phyloP scores from a whole-genome alignment of 2,113 vertebrate genomes.

The Cyanoliseus patagonus region DNA sequence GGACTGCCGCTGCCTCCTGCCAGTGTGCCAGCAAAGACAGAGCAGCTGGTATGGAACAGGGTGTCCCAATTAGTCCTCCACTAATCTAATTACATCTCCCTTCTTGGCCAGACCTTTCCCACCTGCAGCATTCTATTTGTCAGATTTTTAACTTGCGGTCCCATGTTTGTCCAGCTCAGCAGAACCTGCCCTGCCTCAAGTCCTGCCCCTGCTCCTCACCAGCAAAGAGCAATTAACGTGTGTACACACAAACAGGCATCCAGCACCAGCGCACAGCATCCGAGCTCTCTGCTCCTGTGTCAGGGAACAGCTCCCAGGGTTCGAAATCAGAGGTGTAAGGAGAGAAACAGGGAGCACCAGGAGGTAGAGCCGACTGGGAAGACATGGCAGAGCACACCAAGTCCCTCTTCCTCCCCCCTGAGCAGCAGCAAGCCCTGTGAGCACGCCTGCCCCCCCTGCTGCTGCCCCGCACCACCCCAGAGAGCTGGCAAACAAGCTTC shows the following conservation, averaged over 20 bases:
- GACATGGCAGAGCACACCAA: background rate
- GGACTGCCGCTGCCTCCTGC: background rate
- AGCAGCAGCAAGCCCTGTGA: background rate
- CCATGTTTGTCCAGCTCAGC: background rate
- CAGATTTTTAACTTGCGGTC: background rate
- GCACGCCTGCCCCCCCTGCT: background rate
- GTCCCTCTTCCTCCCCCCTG: background rate
- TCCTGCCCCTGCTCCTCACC: background rate
- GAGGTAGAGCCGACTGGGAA: background rate
- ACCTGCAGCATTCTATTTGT: background rate
- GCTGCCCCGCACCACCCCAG: background rate
- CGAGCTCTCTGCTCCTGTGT: background rate
- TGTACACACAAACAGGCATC: background rate
- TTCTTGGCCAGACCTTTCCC: background rate
- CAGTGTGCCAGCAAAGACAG: background rate
- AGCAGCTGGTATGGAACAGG: background rate
- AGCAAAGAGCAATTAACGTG: background rate
- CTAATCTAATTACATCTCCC: conserved; percentile 25
- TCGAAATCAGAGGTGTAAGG: background rate
- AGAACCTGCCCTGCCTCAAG: background rate
- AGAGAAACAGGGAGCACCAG: background rate
- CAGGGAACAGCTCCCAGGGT: background rate
- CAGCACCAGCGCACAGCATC: background rate
- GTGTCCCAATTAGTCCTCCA: background rate
- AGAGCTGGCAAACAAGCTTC: conserved; percentile 61